These are phyloP conservation scores for Anabas testudineus DNA, from an alignment of 2,797 vertebrate genomes.

Conservation along the genomic window DNA sequence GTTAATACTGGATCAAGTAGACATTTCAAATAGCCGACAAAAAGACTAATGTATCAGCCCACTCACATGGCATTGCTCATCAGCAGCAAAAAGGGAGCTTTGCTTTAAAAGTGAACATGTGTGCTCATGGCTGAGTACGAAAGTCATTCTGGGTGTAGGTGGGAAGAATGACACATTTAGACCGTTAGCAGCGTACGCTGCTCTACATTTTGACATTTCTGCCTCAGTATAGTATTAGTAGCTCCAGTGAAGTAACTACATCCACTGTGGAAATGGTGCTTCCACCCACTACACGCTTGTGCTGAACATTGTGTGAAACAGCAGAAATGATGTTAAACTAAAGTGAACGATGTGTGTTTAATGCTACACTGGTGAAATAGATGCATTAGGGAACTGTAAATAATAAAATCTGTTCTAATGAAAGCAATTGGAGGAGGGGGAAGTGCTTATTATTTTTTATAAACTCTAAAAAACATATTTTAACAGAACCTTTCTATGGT, in stretches of 20 bases:
- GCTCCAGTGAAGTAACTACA: neutral
- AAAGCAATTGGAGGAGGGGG: no score
- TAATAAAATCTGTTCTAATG: no score
- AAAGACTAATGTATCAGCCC: slow-evolving; percentile 39
- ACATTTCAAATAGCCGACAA: slow-evolving; percentile 12
- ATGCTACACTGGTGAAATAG: no score
- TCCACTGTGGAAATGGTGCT: slow-evolving; percentile 6
- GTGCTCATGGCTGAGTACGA: neutral
- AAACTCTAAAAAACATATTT: slow-evolving; percentile 1
- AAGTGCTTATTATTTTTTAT: neutral
- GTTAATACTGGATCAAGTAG: slow-evolving; percentile 10
- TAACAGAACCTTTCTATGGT: neutral
- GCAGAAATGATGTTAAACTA: neutral
- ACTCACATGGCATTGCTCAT: slow-evolving; percentile 42
- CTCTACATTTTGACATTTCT: slow-evolving; percentile 9
- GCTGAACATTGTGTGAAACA: neutral
- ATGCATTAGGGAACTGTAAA: slow-evolving; percentile 2
- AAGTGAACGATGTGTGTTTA: no score
- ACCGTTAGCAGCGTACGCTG: neutral
- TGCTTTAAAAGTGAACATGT: slow-evolving; percentile 23
- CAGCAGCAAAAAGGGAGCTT: slow-evolving; percentile 37
- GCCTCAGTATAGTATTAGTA: neutral
- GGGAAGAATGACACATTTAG: slow-evolving; percentile 14
- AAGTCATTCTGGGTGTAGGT: slow-evolving; percentile 20
- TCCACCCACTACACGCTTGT: slow-evolving; percentile 7